phyloP scores from a whole-genome alignment of 2,888 invertebrate species.

The Listrodromus nycthemerus region DNA sequence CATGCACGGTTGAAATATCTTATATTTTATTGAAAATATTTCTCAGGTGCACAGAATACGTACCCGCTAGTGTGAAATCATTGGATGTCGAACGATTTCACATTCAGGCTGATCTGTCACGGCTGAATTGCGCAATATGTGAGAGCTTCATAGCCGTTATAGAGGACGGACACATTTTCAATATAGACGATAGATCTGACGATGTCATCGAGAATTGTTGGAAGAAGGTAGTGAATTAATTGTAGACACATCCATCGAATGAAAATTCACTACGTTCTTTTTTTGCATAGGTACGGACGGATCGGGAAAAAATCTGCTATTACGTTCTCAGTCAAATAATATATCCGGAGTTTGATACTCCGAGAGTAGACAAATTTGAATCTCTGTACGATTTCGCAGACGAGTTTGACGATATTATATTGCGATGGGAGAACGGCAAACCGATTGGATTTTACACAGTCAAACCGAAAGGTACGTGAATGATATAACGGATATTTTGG shows the following conservation, averaged over 20 bases:
- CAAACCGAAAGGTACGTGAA: constrained; percentile 80
- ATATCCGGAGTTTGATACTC: constrained; percentile 78
- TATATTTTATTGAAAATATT: neutral
- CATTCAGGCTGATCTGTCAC: constrained; percentile 68
- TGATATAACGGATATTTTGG: neutral
- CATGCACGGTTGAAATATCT: neutral
- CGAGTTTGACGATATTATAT: constrained; percentile 73
- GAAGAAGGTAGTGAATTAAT: constrained; percentile 65
- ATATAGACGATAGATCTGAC: constrained; percentile 60
- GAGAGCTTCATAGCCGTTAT: constrained; percentile 67
- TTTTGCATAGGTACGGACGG: constrained; percentile 72
- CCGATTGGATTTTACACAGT: constrained; percentile 82
- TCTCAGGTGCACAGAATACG: constrained; percentile 63
- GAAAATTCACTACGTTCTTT: neutral
- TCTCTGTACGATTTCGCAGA: constrained; percentile 76
- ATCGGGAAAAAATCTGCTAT: constrained; percentile 74
- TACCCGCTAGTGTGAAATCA: constrained; percentile 82
- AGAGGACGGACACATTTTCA: constrained; percentile 52
- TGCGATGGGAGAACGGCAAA: constrained; percentile 77
- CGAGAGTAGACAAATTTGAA: constrained; percentile 74
- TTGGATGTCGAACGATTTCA: constrained; percentile 67
- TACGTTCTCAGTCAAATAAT: constrained; percentile 78
- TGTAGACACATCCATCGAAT: neutral
- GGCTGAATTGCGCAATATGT: constrained; percentile 72
- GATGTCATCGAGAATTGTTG: constrained; percentile 67